A percentile compares a stretch with the other conserved stretches of the same genome.
These are phyloP conservation scores for Symphodus melops DNA, from an alignment of 2,113 vertebrate species.

Conservation along the genomic window DNA sequence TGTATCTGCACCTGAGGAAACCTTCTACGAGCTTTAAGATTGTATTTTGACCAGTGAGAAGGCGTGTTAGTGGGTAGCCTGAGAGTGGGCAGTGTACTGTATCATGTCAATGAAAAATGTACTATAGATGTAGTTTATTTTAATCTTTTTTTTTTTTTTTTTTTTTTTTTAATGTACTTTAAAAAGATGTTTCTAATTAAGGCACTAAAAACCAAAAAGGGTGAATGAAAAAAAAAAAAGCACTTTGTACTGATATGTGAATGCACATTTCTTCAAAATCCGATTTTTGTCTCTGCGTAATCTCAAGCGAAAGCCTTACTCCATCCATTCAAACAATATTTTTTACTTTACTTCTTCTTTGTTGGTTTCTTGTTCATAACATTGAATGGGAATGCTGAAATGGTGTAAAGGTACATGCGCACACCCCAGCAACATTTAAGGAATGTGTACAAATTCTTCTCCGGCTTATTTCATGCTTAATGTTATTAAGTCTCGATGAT, in stretches of 20 bases:
- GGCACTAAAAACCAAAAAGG: conserved; percentile 82
- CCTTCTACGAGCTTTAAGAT: conserved; percentile 77
- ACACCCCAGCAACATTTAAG: conserved; percentile 5
- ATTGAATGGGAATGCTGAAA: conserved; percentile 24
- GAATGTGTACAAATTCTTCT: conserved; percentile 25
- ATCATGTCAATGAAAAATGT: conserved; percentile 60
- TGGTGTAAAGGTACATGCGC: conserved; percentile 21
- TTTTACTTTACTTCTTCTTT: neutral
- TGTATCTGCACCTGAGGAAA: conserved; percentile 55
- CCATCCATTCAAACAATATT: conserved; percentile 49
- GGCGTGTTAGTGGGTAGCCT: conserved; percentile 28
- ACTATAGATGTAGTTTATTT: conserved; percentile 50
- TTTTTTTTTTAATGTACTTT: conserved; percentile 56
- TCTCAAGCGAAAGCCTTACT: conserved; percentile 63
- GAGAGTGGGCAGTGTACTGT: conserved; percentile 25
- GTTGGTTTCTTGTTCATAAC: neutral
- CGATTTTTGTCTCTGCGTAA: conserved; percentile 37
- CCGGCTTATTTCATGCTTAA: conserved; percentile 36
- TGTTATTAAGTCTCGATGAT: conserved; percentile 47
- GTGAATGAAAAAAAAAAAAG: conserved; percentile 77
- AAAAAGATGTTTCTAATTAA: conserved; percentile 66
- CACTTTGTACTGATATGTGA: conserved; percentile 78
- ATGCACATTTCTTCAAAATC: conserved; percentile 76
- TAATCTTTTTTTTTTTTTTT: conserved; percentile 35
- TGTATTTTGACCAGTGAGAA: conserved; percentile 45